phyloP scores from a whole-genome alignment of 2,797 vertebrate species.

The Uromys caudimaculatus region DNA sequence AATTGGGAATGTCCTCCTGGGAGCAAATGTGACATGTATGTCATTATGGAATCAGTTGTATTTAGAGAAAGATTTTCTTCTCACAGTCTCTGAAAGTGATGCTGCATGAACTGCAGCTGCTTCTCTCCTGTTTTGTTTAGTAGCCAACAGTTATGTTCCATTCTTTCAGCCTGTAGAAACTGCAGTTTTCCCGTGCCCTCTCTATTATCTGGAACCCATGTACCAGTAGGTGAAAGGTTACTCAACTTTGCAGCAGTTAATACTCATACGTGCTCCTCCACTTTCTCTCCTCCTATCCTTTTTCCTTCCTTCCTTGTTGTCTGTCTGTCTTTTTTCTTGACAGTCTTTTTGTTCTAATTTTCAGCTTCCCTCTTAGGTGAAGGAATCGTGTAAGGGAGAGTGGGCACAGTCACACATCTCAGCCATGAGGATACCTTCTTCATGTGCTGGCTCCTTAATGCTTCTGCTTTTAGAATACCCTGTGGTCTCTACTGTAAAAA shows the following conservation, averaged over 20 bases:
- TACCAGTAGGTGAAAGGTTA: background rate
- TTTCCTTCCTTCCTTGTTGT: background rate
- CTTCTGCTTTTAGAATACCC: background rate
- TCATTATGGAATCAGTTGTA: background rate
- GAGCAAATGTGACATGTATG: background rate
- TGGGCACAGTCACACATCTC: background rate
- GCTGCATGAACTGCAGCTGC: background rate
- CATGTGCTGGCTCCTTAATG: background rate
- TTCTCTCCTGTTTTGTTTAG: background rate
- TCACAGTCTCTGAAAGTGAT: background rate
- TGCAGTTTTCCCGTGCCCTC: rapidly evolving
- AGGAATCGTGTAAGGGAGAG: background rate
- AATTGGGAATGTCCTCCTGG: background rate
- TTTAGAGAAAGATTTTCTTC: background rate
- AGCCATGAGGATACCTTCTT: background rate
- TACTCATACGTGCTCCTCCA: background rate
- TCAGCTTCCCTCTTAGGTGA: background rate
- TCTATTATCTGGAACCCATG: background rate
- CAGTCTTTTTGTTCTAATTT: background rate
- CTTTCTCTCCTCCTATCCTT: background rate
- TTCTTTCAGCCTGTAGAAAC: background rate
- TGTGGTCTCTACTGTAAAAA: rapidly evolving
- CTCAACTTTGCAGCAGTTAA: background rate
- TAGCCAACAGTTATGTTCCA: background rate
- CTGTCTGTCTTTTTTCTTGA: background rate